These are phyloP conservation scores for Mustela nigripes DNA, from an alignment of 2,113 vertebrate genomes.

Conservation along the genomic window DNA sequence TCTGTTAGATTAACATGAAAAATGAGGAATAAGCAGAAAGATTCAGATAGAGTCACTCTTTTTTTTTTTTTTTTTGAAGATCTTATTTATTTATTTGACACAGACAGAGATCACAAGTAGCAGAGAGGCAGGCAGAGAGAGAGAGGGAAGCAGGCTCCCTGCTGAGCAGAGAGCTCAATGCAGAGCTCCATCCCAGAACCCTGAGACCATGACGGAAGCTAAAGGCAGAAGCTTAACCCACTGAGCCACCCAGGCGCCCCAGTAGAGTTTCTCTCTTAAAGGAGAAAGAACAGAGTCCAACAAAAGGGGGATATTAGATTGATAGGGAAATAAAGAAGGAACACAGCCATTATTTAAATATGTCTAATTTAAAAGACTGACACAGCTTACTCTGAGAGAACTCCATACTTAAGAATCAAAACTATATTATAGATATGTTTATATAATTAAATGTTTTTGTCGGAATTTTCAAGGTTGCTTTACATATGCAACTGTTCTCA, in stretches of 20 bases:
- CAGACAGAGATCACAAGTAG: no score
- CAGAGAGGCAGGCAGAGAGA: no score
- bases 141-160: no score
- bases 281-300: background rate
- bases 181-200: no score
- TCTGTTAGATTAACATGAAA: constrained; percentile 50
- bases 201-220: no score
- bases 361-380: background rate
- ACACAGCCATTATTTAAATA: background rate
- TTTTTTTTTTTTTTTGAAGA: no score
- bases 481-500: background rate
- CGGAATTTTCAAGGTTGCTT: background rate
- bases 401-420: background rate
- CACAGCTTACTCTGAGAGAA: background rate
- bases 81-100: no score
- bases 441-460: background rate
- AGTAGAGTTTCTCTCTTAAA: background rate
- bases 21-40: constrained; percentile 14
- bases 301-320: background rate
- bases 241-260: no score
- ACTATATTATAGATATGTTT: background rate
- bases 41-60: background rate
- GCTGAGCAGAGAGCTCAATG: no score
- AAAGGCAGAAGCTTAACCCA: no score
- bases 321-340: background rate